Base-by-base conservation (phyloP, 2,113 vertebrate species). In the Daphoenositta chrysoptera region DNA sequence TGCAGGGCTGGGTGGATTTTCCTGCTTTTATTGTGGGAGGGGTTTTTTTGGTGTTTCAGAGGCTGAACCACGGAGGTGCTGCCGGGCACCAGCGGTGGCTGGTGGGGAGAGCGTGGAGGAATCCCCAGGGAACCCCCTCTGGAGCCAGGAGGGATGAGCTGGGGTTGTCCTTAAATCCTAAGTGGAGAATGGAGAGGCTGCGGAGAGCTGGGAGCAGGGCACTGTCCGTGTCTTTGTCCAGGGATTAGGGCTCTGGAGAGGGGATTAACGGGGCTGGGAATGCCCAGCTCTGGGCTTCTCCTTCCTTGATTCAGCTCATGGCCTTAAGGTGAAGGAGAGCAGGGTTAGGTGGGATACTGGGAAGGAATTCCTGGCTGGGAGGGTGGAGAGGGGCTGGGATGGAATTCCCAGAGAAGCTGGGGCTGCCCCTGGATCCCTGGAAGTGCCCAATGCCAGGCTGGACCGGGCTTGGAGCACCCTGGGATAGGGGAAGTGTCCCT, bases 271-370 rank as follows among this genome's bases (percentile, higher is more conserved):
- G 33, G 39, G 50, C 6, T 40, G 3, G 17, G 5, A 11, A 18
- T 1, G 50, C 45, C 22, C 47, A 31, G 64, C 2, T 2, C 5
- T 16, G 51, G 31, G 50, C 45, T 69, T 44, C 30, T 44, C 63
- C 42, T 24, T 18, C 2, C 1, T 48, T 2, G 2, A 13, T 23
- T 33, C 0, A 3, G 78, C 45, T 24, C 26, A 16, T 51, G 50
- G 50, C 63, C n/a, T 13, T 5, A 3, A 21, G n/a, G 28, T 21
- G 63, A 21, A 33, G 51, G n/a, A 57, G 51, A 39, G 64, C 23
- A 7, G 42, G 4, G 20, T 10, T 39, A 1, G n/a, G 2, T 17
- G 64, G 51, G 63, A 27, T 21, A 1, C 21, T 47, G 63, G 48
- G 60, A 26, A 15, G 60, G 26, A 54, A 35, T 65, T 14, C 39